phyloP scores from a whole-genome alignment of 1,140 invertebrate genomes.

The Manduca sexta region DNA sequence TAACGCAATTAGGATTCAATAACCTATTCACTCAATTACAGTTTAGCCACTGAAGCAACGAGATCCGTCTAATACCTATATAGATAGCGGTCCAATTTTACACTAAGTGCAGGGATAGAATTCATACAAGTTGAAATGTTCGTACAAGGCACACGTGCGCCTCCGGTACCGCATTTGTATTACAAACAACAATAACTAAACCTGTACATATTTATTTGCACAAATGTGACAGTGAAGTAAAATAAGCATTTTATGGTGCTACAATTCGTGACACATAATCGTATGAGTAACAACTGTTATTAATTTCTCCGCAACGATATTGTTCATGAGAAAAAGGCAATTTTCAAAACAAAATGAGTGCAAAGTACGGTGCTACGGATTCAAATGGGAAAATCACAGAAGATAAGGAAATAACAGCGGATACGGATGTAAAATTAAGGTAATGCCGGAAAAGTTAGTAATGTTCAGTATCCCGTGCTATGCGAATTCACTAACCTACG shows the following conservation, averaged over 20 bases:
- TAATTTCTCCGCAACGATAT: neutral
- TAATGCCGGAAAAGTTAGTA: conserved; percentile 25
- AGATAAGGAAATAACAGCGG: conserved; percentile 13
- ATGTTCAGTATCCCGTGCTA: too few relatives aligned
- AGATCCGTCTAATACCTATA: neutral
- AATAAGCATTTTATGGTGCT: neutral
- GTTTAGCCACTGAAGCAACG: neutral
- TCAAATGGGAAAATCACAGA: conserved; percentile 26
- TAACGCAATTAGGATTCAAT: conserved; percentile 5
- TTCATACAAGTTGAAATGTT: conserved; percentile 20
- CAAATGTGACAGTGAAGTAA: conserved; percentile 12
- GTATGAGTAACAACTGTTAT: neutral
- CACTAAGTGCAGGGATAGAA: neutral
- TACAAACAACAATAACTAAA: conserved; percentile 9
- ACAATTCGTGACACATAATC: too few relatives aligned
- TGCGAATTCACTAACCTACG: neutral
- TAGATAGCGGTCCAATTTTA: neutral
- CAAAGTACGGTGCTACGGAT: conserved; percentile 48
- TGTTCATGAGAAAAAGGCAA: neutral
- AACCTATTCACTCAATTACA: conserved; percentile 1
- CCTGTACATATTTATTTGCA: conserved; percentile 11
- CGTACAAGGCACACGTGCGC: conserved; percentile 24
- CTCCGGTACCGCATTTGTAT: neutral
- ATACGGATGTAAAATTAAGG: conserved; percentile 42
- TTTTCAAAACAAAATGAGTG: conserved; percentile 20